Percentiles rank a stretch among this genome's conserved stretches.
Evolutionary conservation across 1,140 invertebrate genomes (phyloP).

Genomic region (Anastrepha obliqua): DNA sequence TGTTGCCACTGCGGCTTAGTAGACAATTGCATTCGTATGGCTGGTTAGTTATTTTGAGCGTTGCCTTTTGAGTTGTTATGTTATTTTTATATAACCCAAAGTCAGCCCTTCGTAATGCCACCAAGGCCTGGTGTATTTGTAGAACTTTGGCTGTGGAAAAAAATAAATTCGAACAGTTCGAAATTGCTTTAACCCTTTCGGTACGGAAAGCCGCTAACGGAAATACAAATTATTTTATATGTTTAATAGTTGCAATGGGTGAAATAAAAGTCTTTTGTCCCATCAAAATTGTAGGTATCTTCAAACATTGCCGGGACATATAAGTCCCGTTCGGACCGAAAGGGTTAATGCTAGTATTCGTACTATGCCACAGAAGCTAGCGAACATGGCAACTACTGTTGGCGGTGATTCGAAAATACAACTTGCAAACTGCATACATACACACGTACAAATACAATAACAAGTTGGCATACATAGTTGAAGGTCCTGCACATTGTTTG

Average conservation of each 20-base stretch:
- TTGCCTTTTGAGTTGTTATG: background rate
- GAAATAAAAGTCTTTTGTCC: too few species aligned
- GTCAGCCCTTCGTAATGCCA: background rate
- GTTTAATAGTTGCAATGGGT: too few species aligned
- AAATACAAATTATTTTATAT: too few species aligned
- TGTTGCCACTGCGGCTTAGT: background rate
- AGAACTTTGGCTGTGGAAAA: background rate
- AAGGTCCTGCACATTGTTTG: conserved; percentile 42
- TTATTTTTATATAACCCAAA: background rate
- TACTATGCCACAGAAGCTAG: conserved; percentile 25
- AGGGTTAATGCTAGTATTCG: conserved; percentile 8
- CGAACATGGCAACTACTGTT: background rate
- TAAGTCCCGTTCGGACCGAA: too few species aligned
- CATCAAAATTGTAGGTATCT: too few species aligned
- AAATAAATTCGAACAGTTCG: conserved; percentile 35
- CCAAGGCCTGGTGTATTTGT: background rate
- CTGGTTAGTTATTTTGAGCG: too few species aligned
- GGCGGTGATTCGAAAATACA: background rate
- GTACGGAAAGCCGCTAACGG: too few species aligned
- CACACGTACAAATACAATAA: background rate
- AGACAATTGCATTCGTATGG: too few species aligned
- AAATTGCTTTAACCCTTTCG: background rate
- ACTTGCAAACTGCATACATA: background rate
- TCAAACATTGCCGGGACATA: too few species aligned
- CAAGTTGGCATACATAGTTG: background rate